These are phyloP conservation scores for Procapra przewalskii DNA, from an alignment of 2,113 vertebrate species.

Conservation along the genomic window DNA sequence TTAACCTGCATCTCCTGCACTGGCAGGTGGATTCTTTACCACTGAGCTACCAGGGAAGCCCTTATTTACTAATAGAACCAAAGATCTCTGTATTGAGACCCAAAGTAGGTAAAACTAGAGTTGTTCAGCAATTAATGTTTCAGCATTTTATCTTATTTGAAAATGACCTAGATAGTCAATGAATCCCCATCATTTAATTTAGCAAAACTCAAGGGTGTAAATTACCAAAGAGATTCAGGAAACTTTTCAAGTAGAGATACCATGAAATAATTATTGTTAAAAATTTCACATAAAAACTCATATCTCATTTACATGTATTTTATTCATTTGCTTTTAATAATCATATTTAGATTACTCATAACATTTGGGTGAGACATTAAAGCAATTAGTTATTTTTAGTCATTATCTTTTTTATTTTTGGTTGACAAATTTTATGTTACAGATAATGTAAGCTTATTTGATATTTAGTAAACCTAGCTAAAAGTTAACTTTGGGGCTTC, in stretches of 20 bases:
- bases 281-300: not conserved
- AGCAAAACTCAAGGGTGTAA: not conserved
- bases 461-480: not conserved
- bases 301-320: not conserved
- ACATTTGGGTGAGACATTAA: not conserved
- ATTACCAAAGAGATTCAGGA: not conserved
- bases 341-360: not conserved
- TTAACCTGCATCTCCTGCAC: not conserved
- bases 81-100: not conserved
- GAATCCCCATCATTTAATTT: not conserved
- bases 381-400: not conserved
- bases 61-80: not conserved
- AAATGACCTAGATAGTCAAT: not conserved
- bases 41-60: not conserved
- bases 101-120: not conserved
- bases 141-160: not conserved
- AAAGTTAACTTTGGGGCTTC: not conserved
- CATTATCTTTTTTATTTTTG: not conserved
- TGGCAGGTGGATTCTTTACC: not conserved
- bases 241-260: not conserved
- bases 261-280: not conserved
- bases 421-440: not conserved
- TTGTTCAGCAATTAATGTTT: not conserved
- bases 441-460: not conserved
- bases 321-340: not conserved